Base-by-base conservation (phyloP, 1,140 invertebrate species). In the Arctopsyche grandis region DNA sequence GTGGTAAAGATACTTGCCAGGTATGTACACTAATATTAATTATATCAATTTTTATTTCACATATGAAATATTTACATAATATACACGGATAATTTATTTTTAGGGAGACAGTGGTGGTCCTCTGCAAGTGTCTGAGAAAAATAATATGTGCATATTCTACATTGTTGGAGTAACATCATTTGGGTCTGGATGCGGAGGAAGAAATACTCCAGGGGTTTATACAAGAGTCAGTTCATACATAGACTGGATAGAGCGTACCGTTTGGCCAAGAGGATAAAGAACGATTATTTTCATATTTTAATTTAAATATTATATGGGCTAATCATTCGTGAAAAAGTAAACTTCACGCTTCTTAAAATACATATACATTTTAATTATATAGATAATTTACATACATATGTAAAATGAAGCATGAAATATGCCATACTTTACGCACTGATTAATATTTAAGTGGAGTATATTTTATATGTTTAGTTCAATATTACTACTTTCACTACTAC, bases 191-290 rank as follows among this genome's bases (percentile, higher is more conserved):
- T 88, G 87, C 44, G 86, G 86, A 56, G 71, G 29, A 24, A 84
- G 84, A 60, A 85, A 83, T 69, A 84, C 86, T 26, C 87, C 88
- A 4, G 88, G 88, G 5, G 86, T 90, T 12, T 90, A 90, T 69
- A 89, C 89, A 0, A 84, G 88, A 24, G 85, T 89, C 1, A 84
- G 84, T 0, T 84, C 84, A 0, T 90, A 85, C 77, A 60, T 90
- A 10, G 86, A 87, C 63, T 90, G 89, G 89, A 89, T 90, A 24
- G 88, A 89, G 79, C 77, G 78, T 5, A 82, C 84, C 24, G 83
- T 86, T 10, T 88, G 87, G 87, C 81, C 71, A 71, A 44, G 12
- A 19, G 38, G n/a, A 71, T 66, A 52, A 52, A 52, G 3, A 38
- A 38, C 29, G 7, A 5, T 5, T 52, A 10, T 52, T 14, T 14